Percentiles rank a stretch among this genome's conserved stretches.
Conservation (phyloP, 1,140 invertebrate genomes). For the Aphelinus certus region DNA sequence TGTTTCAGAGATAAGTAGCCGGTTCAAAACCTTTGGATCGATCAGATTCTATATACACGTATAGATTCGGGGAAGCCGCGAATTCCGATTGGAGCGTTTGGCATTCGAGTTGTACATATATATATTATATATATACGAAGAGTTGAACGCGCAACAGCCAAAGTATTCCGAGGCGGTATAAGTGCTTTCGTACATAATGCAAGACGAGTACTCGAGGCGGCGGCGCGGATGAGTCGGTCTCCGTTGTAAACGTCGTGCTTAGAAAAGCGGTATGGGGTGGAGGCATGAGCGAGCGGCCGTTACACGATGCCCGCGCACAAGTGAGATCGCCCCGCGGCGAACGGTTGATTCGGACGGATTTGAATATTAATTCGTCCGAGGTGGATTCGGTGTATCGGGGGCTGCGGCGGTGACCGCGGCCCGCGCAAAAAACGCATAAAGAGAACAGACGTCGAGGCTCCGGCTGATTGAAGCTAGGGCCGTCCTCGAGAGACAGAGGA, state of each 20-base stretch:
- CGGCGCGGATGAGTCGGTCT: no score
- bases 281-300: slow-evolving; percentile 42
- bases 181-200: slow-evolving; percentile 3
- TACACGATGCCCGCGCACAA: not conserved
- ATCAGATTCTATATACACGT: no score
- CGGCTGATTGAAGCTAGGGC: slow-evolving; percentile 8
- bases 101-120: no score
- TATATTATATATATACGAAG: no score
- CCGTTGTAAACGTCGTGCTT: no score
- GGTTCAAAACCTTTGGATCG: no score
- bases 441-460: slow-evolving; percentile 51
- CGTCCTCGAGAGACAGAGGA: slow-evolving; percentile 43
- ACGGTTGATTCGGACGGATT: slow-evolving; percentile 54
- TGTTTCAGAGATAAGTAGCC: no score
- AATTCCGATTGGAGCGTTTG: no score
- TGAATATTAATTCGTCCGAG: slow-evolving; percentile 58
- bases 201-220: slow-evolving; percentile 4
- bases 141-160: no score
- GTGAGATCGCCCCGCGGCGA: not conserved
- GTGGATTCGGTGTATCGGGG: slow-evolving; percentile 3
- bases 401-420: slow-evolving; percentile 38
- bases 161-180: not conserved
- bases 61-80: no score
- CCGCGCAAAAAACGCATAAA: slow-evolving; percentile 31
- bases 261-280: not conserved